Evolutionary conservation across 1,140 invertebrate species (phyloP), one percentile per base, ranked within the genome.

Genomic region (Hycleus phaleratus): DNA sequence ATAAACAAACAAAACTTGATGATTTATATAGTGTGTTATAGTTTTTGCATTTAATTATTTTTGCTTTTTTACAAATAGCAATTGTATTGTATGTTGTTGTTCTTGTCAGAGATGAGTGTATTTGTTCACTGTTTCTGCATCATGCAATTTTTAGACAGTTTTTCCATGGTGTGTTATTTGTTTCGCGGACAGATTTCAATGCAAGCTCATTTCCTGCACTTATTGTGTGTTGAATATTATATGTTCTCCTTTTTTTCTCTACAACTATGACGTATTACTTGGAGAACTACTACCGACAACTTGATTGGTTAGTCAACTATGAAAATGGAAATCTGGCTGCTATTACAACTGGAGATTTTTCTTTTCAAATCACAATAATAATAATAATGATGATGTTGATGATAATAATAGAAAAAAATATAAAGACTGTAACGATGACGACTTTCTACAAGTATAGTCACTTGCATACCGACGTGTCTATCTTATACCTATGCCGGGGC

Each of bases 221-320:
- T 63, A 67, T 67, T 67, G 65, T 67, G 58, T 56, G 56, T 61
- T 67, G 63, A 63, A 67, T 67, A 67, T 67, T 67, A 56, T 67
- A 67, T 67, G 65, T 49, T 46, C 38, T 32, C 53, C 38, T 42
- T 32, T 32, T 32, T 4, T 32, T 7, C 7, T 32, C 32, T 32
- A 32, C 4, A 18, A 18, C 46, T 47, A 53, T 60, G 61, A 60
- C 54, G 61, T 60, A 60, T 60, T 60, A 46, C 54, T 10, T 9
- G 26, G 26, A 42, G 50, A 53, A 53, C 58, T 50, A 42, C 9
- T 39, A 54, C 11, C 52, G 58, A 60, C 58, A 60, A 45, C 51
- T 46, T 46, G 49, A 58, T 58, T 50, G 56, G 25, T 52, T 26
- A 32, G 32, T 7, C 32, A 32, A 43, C 38, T 52, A 46, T 45